Evolutionary conservation across 2,797 vertebrate species (phyloP).

Genomic region (Craterocephalus amniculus): DNA sequence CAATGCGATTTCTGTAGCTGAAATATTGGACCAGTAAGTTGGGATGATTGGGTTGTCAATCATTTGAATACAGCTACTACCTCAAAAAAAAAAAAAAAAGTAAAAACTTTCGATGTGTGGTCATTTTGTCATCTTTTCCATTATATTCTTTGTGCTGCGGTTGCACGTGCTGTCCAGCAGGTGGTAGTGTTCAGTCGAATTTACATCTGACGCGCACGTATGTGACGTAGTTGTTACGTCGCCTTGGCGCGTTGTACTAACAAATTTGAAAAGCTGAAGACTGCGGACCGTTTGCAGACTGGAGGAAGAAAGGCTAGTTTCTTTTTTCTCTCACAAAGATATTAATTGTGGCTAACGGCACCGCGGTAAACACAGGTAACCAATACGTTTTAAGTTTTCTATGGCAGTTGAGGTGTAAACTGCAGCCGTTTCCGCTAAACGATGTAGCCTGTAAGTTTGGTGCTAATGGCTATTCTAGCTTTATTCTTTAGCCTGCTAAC

Average conservation of each 20-base stretch:
- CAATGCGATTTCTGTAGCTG: conserved; percentile 82
- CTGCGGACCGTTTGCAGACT: conserved; percentile 43
- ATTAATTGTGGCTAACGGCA: background rate
- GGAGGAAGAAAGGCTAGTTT: background rate
- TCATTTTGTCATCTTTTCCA: conserved; percentile 11
- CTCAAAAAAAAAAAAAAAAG: conserved; percentile 64
- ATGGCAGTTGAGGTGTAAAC: background rate
- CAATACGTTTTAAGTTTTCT: rapidly evolving
- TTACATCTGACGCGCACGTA: background rate
- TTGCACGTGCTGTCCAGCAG: background rate
- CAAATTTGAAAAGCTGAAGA: conserved; percentile 69
- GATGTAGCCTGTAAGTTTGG: background rate
- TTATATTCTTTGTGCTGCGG: conserved; percentile 1
- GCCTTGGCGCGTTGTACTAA: conserved; percentile 72
- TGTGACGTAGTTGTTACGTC: conserved; percentile 45
- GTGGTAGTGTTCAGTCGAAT: conserved; percentile 7
- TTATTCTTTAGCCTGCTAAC: conserved; percentile 39
- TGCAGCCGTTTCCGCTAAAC: rapidly evolving
- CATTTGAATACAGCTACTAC: conserved; percentile 86
- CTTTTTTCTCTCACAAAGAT: background rate
- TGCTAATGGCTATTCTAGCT: background rate
- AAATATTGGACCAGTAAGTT: conserved; percentile 71
- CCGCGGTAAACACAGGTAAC: conserved; percentile 41
- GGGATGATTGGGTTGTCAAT: conserved; percentile 81
- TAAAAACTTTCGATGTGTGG: conserved; percentile 10